Evolutionary conservation across 2,888 invertebrate genomes (phyloP).

Genomic region (Lithosia quadra): DNA sequence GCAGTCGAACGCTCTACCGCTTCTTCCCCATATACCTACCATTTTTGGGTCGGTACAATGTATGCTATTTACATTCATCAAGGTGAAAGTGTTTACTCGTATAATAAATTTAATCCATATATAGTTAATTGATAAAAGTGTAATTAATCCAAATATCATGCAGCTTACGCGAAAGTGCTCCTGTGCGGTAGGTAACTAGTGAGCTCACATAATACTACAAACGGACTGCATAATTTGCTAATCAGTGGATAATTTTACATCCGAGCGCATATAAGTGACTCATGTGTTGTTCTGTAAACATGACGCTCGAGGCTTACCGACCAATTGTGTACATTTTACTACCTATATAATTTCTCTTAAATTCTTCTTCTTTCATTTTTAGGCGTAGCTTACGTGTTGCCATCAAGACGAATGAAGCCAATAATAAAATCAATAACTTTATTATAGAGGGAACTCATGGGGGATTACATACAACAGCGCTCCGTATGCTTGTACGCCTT

Average conservation of each 20-base stretch:
- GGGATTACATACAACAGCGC: neutral
- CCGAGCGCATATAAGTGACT: neutral
- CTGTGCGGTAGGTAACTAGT: neutral
- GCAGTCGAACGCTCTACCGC: no score
- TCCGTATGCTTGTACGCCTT: neutral
- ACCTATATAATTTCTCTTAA: neutral
- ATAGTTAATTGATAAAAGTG: no score
- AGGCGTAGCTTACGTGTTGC: neutral
- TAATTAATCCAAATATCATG: no score
- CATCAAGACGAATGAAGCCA: neutral
- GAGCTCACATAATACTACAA: constrained; percentile 12
- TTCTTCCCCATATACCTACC: neutral
- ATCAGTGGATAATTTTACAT: neutral
- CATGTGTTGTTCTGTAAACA: neutral
- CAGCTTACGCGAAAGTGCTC: no score
- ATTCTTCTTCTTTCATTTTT: neutral
- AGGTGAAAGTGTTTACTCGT: neutral
- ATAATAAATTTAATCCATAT: no score
- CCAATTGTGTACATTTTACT: neutral
- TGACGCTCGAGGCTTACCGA: neutral
- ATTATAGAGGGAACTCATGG: neutral
- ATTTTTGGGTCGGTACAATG: neutral
- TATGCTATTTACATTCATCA: neutral
- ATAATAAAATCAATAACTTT: no score
- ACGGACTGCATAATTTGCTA: constrained; percentile 15